phyloP scores from a whole-genome alignment of 2,888 invertebrate genomes.

The Scelioninae gen. 1 region DNA sequence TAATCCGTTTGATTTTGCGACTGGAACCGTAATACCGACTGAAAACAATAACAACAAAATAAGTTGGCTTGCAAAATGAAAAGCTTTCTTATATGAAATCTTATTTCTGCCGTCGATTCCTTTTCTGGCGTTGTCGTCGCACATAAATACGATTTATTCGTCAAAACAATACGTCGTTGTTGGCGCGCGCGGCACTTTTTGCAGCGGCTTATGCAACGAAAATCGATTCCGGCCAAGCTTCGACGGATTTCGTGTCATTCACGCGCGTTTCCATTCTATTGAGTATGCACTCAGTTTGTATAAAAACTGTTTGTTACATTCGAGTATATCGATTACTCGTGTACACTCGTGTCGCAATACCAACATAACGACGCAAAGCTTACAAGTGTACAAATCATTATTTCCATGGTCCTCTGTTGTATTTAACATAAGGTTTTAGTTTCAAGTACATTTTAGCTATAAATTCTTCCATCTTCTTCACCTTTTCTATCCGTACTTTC shows the following conservation, averaged over 20 bases:
- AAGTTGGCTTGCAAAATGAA: slow-evolving; percentile 31
- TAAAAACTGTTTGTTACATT: slow-evolving; percentile 69
- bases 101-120: slow-evolving; percentile 50
- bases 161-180: slow-evolving; percentile 59
- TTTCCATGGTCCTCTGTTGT: slow-evolving; percentile 56
- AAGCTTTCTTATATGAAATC: slow-evolving; percentile 30
- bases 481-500: slow-evolving; percentile 2
- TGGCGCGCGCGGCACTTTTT: slow-evolving; percentile 49
- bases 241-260: slow-evolving; percentile 67
- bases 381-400: slow-evolving; percentile 66
- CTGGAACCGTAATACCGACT: too few species aligned
- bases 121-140: slow-evolving; percentile 35
- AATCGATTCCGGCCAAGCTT: slow-evolving; percentile 63
- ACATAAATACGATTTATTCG: slow-evolving; percentile 54
- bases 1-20: too few species aligned
- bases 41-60: too few species aligned
- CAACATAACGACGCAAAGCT: slow-evolving; percentile 53
- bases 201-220: slow-evolving; percentile 57
- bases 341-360: slow-evolving; percentile 54
- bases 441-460: slow-evolving; percentile 47
- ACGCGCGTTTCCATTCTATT: slow-evolving; percentile 70
- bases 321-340: slow-evolving; percentile 65
- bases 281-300: slow-evolving; percentile 65
- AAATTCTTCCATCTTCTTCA: neutral
- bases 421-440: slow-evolving; percentile 54